Conservation (phyloP, 2,797 vertebrate species). For the Aulostomus chinensis region DNA sequence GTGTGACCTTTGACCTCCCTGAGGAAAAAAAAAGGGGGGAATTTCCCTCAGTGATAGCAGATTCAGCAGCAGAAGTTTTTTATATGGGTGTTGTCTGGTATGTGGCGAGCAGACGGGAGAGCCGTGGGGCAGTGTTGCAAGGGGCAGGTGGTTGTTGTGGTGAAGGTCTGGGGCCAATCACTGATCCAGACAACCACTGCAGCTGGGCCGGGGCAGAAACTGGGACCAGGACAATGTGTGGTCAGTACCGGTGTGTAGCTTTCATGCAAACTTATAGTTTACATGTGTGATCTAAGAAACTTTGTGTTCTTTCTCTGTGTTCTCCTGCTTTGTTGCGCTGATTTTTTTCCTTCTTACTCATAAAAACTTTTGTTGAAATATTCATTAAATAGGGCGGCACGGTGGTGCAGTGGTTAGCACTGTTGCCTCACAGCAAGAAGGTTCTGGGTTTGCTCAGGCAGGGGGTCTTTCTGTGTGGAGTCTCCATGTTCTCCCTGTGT, state of each 20-base stretch:
- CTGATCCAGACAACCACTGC: constrained; percentile 14
- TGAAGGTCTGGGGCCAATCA: constrained; percentile 8
- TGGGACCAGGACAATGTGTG: background rate
- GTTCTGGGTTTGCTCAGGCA: too few species aligned
- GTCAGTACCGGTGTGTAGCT: background rate
- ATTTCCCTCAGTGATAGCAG: constrained; percentile 23
- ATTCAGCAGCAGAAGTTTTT: constrained; percentile 12
- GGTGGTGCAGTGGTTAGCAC: too few species aligned
- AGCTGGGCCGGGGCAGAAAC: constrained; percentile 7
- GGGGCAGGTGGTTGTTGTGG: constrained; percentile 40
- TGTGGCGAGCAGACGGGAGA: constrained; percentile 22
- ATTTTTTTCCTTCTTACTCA: too few species aligned
- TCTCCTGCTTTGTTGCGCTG: too few species aligned
- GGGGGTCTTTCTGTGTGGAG: too few species aligned
- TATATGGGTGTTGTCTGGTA: constrained; percentile 54
- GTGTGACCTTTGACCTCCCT: constrained; percentile 50
- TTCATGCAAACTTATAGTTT: constrained; percentile 10
- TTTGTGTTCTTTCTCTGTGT: too few species aligned
- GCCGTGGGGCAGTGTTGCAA: constrained; percentile 10
- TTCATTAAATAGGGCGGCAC: too few species aligned
- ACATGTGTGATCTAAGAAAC: background rate
- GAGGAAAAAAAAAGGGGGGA: constrained; percentile 6
- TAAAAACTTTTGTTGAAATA: too few species aligned
- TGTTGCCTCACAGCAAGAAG: too few species aligned
- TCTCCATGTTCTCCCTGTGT: too few species aligned